Base-by-base conservation (phyloP, 2,113 vertebrate genomes). In the Galemys pyrenaicus region DNA sequence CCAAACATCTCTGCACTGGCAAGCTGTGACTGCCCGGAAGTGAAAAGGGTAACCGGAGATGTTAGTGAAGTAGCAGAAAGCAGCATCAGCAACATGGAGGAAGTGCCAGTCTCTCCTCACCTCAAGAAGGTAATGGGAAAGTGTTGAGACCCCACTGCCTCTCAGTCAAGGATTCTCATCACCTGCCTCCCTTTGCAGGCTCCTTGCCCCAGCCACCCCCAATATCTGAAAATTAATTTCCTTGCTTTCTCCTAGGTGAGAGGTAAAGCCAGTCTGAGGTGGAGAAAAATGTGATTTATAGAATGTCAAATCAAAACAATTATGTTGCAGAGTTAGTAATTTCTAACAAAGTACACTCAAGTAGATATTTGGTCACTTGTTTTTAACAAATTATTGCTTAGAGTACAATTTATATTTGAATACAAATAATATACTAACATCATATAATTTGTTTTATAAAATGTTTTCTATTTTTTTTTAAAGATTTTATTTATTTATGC, bases 111-210 rank as follows among this genome's bases (percentile, higher is more conserved):
- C 3, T 44, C n/a, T n/a, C 39, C 79, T 20, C 28, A 10, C 0
- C 41, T 16, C 5, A 83, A 73, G 82, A 96, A 98, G 98, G 98
- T 98, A 94, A 97, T 92, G 49, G 95, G 54, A 35, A 20, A 19
- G 4, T 4, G 0, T 17, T 32, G 83, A 20, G 30, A 44, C 19
- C 5, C 1, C 6, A 12, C 17, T 8, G 6, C 0, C 1, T 39
- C 64, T 41, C 13, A 60, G 87, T 39, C 51, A 62, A 10, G 67
- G 67, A 28, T 73, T 37, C n/a, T 39, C 44, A 24, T 44, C 68
- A 24, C 20, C 70, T 16, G 7, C 54, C 20, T 41, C 32, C 37
- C 22, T 75, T 35, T 9, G 35, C 54, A 49, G 2, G 15, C 64
- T 54, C 56, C 37, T 10, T 64, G 24, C 39, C 22, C 37, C 44